These are phyloP conservation scores for Protophormia terraenovae DNA, from an alignment of 2,888 invertebrate species.

Conservation along the genomic window DNA sequence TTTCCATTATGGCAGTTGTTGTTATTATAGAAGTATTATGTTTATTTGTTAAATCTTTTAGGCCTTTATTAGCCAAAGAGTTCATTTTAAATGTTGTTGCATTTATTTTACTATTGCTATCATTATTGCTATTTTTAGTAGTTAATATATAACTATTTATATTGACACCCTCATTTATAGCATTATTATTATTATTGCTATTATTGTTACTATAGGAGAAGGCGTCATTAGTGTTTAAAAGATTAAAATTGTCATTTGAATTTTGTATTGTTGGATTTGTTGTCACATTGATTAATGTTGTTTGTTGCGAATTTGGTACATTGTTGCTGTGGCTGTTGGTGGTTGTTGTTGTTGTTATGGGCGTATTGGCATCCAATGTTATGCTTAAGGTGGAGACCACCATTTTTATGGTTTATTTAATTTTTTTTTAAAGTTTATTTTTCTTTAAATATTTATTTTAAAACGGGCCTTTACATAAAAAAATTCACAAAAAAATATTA, in stretches of 20 bases:
- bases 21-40: neutral
- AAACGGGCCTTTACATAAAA: neutral
- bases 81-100: conserved; percentile 44
- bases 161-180: conserved; percentile 35
- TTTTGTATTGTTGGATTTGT: conserved; percentile 32
- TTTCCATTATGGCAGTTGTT: conserved; percentile 23
- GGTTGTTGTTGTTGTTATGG: conserved; percentile 1
- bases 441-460: neutral
- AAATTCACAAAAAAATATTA: neutral
- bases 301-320: conserved; percentile 40
- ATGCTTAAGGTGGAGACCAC: conserved; percentile 78
- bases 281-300: conserved; percentile 40
- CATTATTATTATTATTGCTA: conserved; percentile 31
- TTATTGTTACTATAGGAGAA: conserved; percentile 30
- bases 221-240: conserved; percentile 22
- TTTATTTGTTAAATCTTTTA: too few species aligned
- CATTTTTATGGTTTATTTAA: conserved; percentile 71
- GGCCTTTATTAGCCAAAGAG: too few species aligned
- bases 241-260: conserved; percentile 29
- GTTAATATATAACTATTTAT: too few species aligned
- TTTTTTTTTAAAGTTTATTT: neutral
- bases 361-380: conserved; percentile 71
- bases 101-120: conserved; percentile 54
- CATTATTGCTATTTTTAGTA: conserved; percentile 32
- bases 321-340: too few species aligned